Evolutionary conservation across 2,113 vertebrate genomes (phyloP).

Genomic region (Piprites chloris): DNA sequence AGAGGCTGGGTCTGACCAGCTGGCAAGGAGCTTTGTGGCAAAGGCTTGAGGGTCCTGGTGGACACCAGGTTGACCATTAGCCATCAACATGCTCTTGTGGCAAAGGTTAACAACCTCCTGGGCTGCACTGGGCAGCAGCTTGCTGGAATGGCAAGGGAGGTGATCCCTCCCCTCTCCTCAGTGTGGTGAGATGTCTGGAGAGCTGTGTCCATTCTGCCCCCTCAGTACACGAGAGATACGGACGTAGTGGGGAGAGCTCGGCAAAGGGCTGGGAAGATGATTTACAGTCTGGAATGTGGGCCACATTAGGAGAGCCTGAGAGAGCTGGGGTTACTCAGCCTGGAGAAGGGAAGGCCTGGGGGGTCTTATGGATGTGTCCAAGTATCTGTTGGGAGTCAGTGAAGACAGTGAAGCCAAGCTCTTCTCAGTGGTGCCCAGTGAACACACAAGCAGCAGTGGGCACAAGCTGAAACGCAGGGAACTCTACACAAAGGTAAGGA

Average conservation of each 20-base stretch:
- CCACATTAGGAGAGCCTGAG: background rate
- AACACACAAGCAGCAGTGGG: background rate
- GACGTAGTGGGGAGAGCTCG: background rate
- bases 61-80: background rate
- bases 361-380: background rate
- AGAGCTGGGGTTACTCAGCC: background rate
- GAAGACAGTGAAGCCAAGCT: background rate
- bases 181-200: background rate
- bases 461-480: background rate
- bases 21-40: background rate
- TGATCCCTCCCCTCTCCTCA: background rate
- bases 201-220: background rate
- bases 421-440: background rate
- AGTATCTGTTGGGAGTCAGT: background rate
- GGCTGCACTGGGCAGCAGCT: background rate
- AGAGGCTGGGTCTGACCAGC: background rate
- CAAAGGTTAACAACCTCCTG: background rate
- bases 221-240: too few relatives aligned
- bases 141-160: rapidly evolving
- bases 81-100: rapidly evolving
- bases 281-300: background rate
- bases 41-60: background rate
- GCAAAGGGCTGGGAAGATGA: background rate
- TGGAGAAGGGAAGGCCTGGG: background rate
- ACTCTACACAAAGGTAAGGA: rapidly evolving